Base-by-base conservation (phyloP, 2,888 invertebrate species). In the Diachrysia chrysitis region DNA sequence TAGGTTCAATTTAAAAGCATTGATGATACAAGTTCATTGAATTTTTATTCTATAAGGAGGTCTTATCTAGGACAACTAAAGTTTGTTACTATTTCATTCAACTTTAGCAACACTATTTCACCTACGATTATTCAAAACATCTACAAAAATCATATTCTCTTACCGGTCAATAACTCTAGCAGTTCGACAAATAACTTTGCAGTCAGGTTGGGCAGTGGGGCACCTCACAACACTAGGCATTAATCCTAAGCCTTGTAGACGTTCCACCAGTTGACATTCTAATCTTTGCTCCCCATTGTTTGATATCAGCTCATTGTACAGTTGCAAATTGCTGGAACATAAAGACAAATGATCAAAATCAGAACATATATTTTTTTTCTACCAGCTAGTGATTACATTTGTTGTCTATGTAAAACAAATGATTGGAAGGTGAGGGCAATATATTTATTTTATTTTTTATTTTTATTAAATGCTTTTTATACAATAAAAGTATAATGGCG, bases 81-180 rank as follows among this genome's bases (percentile, higher is more conserved):
- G 29, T 59, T 6, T 42, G 25, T 25, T 35, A 35, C 35, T 35
- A 14, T 35, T 35, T 12, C 9, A 35, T 1, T 35, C 35, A 35
- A 2, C 6, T 9, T 35, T 2, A 14, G 9, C 35, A 35, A 35
- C 25, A 25, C 25, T 3, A 3, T 25, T 25, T 25, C 25, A 25
- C 25, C 5, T 25, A 25, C 2, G 25, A 25, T 25, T n/a, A n/a
- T n/a, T n/a, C n/a, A n/a, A n/a, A n/a, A n/a, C 25, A 25, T 25
- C 25, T 25, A 25, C 25, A 25, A 2, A 25, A 42, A 42, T 0
- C 16, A n/a, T 5, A 42, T 42, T 51, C 69, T 63, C 73, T 78
- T 80, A 93, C 95, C 91, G 91, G 75, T 95, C 94, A 71, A 93
- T 85, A 16, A 95, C 95, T 82, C 94, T 87, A 9, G 93, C 94